Percentiles rank a stretch among this genome's conserved stretches.
These are phyloP conservation scores for Ctenoplectra terminalis DNA, from an alignment of 1,140 invertebrate species.

Conservation along the genomic window DNA sequence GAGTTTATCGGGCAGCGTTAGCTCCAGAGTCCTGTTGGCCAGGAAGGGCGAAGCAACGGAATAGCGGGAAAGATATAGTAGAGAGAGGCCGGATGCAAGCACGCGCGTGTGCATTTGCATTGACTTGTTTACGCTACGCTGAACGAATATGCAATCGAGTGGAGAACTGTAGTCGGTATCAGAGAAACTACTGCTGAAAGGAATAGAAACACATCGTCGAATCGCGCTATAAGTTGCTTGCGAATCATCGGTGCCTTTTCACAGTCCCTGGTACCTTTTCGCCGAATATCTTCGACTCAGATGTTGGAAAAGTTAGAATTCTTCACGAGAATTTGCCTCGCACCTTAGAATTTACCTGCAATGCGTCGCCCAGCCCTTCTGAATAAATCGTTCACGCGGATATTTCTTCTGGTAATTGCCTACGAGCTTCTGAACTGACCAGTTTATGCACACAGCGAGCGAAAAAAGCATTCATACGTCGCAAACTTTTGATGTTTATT, in stretches of 20 bases:
- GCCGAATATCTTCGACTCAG: not conserved
- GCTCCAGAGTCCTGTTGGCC: conserved; percentile 12
- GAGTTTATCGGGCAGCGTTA: conserved; percentile 44
- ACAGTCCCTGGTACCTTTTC: conserved; percentile 13
- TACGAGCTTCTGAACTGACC: too few relatives aligned
- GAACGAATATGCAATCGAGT: conserved; percentile 62
- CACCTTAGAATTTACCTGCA: not conserved
- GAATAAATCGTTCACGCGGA: not conserved
- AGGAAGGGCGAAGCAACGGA: conserved; percentile 7
- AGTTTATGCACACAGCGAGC: too few relatives aligned
- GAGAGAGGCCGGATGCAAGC: conserved; percentile 41
- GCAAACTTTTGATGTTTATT: too few relatives aligned
- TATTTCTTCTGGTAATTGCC: too few relatives aligned
- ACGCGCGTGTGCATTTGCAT: conserved; percentile 38
- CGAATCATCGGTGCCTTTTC: conserved; percentile 4
- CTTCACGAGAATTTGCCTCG: not conserved
- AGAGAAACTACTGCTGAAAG: conserved; percentile 44
- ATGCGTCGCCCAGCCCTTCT: not conserved
- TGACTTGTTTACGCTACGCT: conserved; percentile 73
- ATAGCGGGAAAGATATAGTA: conserved; percentile 13
- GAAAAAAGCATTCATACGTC: too few relatives aligned
- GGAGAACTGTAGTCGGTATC: conserved; percentile 46
- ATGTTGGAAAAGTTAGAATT: not conserved
- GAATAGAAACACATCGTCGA: conserved; percentile 43
- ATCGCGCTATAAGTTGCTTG: not conserved